Evolutionary conservation across 2,113 vertebrate genomes (phyloP), one percentile per base, ranked within the genome.

Genomic region (Lepisosteus osseus): DNA sequence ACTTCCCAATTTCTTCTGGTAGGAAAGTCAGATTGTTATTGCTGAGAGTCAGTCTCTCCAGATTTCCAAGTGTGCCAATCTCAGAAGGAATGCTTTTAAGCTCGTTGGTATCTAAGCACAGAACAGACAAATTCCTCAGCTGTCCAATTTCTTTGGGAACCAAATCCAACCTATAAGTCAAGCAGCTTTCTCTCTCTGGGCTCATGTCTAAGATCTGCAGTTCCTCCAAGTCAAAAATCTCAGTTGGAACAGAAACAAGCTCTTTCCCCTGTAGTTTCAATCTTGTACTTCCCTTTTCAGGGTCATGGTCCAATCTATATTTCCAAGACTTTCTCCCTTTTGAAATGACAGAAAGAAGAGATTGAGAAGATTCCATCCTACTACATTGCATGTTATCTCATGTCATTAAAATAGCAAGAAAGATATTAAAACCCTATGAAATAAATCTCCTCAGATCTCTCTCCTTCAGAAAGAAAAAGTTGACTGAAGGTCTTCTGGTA

Each of bases 181-280:
- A 72, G 68, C 82, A 82, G 42, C 81, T 84, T 54, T 88, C 80
- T 45, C 70, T 7, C 72, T 88, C 83, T 0, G 78, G 81, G 45
- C 78, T 89, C 81, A 87, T 87, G 69, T 88, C 82, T 66, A 90
- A 68, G 29, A 79, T 73, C n/a, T 80, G 68, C 69, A 87, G 65
- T 17, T 81, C 70, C n/a, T 85, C 78, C 68, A 87, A 40, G 7
- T 55, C 14, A 29, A 89, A 88, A 7, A 86, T 45, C 44, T 80
- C 71, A 0, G 0, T 7, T 0, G 82, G 84, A 12, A 85, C 65
- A 0, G 72, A 77, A 0, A 7, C 7, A 17, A 88, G 71, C 3
- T 85, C 78, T 68, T 80, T 87, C 67, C 81, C 88, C 0, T 79
- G 80, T 11, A 88, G 59, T 67, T 86, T 9, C 43, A 83, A 85